Conservation (phyloP, 2,113 vertebrate genomes). For the Clarias gariepinus region DNA sequence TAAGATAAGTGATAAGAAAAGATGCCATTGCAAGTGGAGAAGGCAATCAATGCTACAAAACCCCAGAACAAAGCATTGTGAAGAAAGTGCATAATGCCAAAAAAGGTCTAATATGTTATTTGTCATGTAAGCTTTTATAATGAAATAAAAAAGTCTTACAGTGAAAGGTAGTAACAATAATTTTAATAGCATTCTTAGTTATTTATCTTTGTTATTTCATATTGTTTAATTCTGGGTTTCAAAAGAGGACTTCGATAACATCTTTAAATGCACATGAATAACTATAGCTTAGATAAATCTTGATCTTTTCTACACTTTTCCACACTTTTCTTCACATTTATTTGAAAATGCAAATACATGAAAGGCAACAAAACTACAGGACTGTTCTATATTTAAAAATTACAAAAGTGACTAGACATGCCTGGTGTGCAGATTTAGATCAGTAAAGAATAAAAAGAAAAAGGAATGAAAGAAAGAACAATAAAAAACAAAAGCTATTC, state of each 20-base stretch:
- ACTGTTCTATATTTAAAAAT: background rate
- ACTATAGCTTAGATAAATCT: background rate
- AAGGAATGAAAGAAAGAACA: background rate
- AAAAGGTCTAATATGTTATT: background rate
- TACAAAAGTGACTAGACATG: background rate
- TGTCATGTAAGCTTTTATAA: background rate
- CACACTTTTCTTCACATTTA: background rate
- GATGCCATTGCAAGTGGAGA: background rate
- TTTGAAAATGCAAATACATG: background rate
- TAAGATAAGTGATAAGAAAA: background rate
- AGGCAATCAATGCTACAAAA: constrained; percentile 17
- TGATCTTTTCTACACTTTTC: background rate
- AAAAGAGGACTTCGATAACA: background rate
- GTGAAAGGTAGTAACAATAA: background rate
- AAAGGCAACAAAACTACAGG: no score
- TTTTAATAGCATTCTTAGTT: background rate
- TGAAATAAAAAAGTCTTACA: background rate
- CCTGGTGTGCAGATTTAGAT: background rate
- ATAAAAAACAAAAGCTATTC: constrained; percentile 37
- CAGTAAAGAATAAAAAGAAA: background rate
- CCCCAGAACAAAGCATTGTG: background rate
- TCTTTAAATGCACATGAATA: background rate
- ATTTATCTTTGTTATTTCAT: background rate
- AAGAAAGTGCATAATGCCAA: background rate
- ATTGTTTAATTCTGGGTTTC: background rate